Evolutionary conservation across 2,888 invertebrate species (phyloP), one percentile per base, ranked within the genome.

Genomic region (Coleophora flavipennella): DNA sequence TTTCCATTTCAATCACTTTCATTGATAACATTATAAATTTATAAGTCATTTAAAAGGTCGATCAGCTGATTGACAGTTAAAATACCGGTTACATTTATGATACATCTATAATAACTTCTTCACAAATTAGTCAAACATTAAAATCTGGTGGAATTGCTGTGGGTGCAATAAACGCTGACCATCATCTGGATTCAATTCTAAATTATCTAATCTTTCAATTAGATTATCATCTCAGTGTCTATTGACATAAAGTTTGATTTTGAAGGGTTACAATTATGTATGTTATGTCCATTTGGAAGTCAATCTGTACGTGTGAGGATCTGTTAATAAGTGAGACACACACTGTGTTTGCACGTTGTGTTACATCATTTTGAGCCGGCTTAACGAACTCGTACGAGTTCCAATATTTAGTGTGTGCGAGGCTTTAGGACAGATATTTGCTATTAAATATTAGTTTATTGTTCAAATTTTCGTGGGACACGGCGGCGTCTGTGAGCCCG

Each of bases 41-140:
- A n/a, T n/a, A n/a, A n/a, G n/a, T n/a, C n/a, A n/a, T n/a, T n/a
- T 29, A 35, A 25, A 29, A 36, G 31, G 29, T 49, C 51, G 51
- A 74, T 67, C 73, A 76, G 74, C 75, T 74, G 75, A 73, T 67
- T 44, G 48, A 47, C 59, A 53, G 60, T 58, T 67, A 60, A 51
- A 57, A 57, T 64, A 59, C 58, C 59, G 59, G 60, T 65, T 56
- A 53, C 50, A 49, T 59, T 79, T 76, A 80, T 65, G 68, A 63
- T 62, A 51, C 63, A 54, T 64, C 63, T 62, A 74, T 73, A 77
- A 71, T 61, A 43, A 39, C 34, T 20, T 67, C 76, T 77, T 81
- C 77, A 79, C 83, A 81, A 81, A 83, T 83, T 83, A 83, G 83
- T 78, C 74, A 70, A 75, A 79, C 73, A 81, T 79, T 81, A 80